A percentile compares a stretch with the other conserved stretches of the same genome.
These are phyloP conservation scores for Odontophorus gujanensis DNA, from an alignment of 2,113 vertebrate genomes.

Conservation along the genomic window DNA sequence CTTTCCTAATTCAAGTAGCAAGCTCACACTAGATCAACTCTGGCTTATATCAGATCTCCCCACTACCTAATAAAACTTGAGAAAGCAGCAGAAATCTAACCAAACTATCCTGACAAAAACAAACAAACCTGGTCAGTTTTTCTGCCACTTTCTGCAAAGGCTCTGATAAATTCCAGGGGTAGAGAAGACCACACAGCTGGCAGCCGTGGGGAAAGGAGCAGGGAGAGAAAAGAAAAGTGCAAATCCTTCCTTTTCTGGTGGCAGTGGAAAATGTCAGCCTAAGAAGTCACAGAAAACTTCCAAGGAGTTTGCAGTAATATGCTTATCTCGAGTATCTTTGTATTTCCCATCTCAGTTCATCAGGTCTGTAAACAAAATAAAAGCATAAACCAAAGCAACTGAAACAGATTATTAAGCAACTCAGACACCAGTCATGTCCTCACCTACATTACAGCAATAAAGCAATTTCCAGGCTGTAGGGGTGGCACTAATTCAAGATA, in stretches of 20 bases:
- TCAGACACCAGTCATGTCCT: background rate
- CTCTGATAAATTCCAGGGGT: background rate
- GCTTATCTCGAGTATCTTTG: background rate
- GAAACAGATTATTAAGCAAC: background rate
- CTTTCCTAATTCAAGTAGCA: background rate
- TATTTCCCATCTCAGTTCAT: background rate
- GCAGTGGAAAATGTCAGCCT: background rate
- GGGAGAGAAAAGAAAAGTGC: background rate
- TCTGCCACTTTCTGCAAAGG: background rate
- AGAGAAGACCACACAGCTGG: background rate
- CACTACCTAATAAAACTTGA: slow-evolving; percentile 1
- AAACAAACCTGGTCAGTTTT: background rate
- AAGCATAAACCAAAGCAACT: background rate
- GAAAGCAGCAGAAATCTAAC: background rate
- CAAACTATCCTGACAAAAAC: background rate
- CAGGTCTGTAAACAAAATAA: background rate
- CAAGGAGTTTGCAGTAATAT: background rate
- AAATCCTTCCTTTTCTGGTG: background rate
- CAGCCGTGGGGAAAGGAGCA: background rate
- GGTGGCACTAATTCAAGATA: background rate
- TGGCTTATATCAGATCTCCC: background rate
- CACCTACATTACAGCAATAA: background rate
- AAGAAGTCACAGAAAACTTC: background rate
- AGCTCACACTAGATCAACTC: background rate
- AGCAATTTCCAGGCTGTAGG: background rate